Percentiles rank a stretch among this genome's conserved stretches.
These are phyloP conservation scores for Gallirallus australis DNA, from an alignment of 2,797 vertebrate genomes.

Conservation along the genomic window DNA sequence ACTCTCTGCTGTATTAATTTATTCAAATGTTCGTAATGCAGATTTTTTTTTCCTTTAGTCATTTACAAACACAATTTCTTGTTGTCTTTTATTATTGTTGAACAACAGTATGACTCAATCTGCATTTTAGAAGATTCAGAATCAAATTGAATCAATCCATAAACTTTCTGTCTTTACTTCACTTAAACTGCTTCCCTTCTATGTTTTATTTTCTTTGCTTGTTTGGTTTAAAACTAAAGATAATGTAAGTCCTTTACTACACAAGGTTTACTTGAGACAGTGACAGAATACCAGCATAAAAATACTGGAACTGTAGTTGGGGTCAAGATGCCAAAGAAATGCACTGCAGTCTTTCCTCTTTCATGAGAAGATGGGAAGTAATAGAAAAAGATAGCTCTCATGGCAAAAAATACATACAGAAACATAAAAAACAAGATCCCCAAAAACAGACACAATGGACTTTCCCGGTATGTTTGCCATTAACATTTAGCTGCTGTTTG, in stretches of 20 bases:
- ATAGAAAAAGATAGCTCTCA: not conserved
- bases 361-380: not conserved
- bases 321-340: not conserved
- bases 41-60: not conserved
- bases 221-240: not conserved
- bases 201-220: not conserved
- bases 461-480: not conserved
- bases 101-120: not conserved
- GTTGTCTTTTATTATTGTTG: not conserved
- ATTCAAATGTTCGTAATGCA: not conserved
- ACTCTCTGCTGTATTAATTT: not conserved
- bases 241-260: not conserved
- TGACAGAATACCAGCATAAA: not conserved
- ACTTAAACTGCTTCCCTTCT: not conserved
- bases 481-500: not conserved
- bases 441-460: rapidly evolving
- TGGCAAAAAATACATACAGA: not conserved
- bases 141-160: not conserved
- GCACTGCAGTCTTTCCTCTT: not conserved
- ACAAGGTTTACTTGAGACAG: not conserved
- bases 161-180: not conserved
- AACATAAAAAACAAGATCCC: not conserved
- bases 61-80: not conserved
- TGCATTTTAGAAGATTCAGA: not conserved
- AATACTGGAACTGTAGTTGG: not conserved